Evolutionary conservation across 2,888 invertebrate species (phyloP).

Genomic region (Tenthredo notha): DNA sequence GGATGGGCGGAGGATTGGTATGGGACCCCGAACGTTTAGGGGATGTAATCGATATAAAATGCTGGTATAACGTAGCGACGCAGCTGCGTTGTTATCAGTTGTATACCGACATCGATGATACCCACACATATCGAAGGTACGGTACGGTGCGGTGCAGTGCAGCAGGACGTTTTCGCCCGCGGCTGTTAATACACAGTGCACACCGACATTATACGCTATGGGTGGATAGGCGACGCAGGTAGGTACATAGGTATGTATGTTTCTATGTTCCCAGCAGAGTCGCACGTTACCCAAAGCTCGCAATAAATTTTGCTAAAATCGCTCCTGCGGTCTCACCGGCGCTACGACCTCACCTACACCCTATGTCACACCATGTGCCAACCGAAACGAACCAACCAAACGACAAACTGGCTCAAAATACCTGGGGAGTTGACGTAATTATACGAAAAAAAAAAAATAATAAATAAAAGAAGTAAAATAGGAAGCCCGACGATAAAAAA

Average conservation of each 20-base stretch:
- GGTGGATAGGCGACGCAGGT: neutral
- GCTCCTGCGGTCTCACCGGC: conserved; percentile 59
- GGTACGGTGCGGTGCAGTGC: neutral
- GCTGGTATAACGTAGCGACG: conserved; percentile 19
- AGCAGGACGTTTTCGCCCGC: conserved; percentile 13
- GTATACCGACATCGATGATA: neutral
- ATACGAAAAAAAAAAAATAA: neutral
- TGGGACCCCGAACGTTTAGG: neutral
- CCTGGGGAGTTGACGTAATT: conserved; percentile 18
- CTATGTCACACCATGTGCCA: conserved; percentile 56
- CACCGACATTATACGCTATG: neutral
- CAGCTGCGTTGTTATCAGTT: conserved; percentile 36
- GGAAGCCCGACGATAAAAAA: neutral
- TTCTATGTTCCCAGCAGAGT: conserved; percentile 46
- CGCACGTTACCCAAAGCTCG: conserved; percentile 48
- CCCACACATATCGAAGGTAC: conserved; percentile 1
- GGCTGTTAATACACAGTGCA: conserved; percentile 31
- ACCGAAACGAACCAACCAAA: conserved; percentile 6
- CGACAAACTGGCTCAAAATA: neutral
- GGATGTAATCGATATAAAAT: conserved; percentile 39
- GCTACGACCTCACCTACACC: conserved; percentile 66
- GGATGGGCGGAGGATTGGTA: neutral
- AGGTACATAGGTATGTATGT: conserved; percentile 18
- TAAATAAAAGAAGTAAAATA: neutral
- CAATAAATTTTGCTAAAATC: conserved; percentile 49